A percentile compares a stretch with the other conserved stretches of the same genome.
Conservation (phyloP, 2,113 vertebrate genomes). For the Epinephelus cyanopodus region DNA sequence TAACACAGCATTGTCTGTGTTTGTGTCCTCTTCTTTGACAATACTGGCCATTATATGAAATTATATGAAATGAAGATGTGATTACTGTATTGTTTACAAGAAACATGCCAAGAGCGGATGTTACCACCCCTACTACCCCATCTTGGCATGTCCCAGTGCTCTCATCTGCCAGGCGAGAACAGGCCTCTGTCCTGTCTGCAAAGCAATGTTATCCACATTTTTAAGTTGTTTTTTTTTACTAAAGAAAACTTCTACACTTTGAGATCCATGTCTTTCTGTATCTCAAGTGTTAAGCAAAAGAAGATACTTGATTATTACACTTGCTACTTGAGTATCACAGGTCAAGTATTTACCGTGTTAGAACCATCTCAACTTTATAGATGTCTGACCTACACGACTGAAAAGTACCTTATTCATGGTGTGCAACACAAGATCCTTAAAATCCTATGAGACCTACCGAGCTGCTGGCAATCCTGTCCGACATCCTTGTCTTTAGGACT, state of each 20-base stretch:
- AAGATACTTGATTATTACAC: no score
- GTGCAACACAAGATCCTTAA: constrained; percentile 38
- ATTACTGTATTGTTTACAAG: constrained; percentile 12
- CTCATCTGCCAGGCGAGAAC: neutral
- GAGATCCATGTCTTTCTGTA: no score
- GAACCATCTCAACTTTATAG: neutral
- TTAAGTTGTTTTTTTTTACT: neutral
- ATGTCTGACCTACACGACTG: constrained; percentile 15
- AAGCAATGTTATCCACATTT: neutral
- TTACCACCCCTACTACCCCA: neutral
- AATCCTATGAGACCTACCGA: no score
- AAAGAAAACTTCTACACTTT: neutral
- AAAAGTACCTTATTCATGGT: constrained; percentile 19
- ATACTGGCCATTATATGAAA: neutral
- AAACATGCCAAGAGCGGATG: constrained; percentile 4
- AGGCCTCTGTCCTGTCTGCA: neutral
- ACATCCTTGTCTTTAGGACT: no score
- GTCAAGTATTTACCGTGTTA: neutral
- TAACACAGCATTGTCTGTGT: constrained; percentile 5
- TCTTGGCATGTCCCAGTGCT: neutral
- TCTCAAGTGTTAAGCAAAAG: no score
- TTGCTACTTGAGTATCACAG: neutral
- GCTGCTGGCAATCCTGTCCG: no score
- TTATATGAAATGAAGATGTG: neutral
- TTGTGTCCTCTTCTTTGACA: constrained; percentile 4